Conservation (phyloP, 2,888 invertebrate species). For the Physocephala rufipes region DNA sequence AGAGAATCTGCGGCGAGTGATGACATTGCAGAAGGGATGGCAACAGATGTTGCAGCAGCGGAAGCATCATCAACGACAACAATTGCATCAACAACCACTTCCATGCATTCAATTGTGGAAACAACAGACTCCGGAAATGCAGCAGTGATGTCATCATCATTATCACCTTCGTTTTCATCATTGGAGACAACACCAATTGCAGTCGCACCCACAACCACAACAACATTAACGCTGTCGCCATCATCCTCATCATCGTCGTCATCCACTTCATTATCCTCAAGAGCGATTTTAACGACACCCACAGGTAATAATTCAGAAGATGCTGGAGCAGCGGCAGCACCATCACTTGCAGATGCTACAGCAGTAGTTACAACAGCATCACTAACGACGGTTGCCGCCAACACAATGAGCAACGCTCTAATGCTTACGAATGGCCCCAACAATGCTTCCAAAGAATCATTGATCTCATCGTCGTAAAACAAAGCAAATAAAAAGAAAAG, state of each 20-base stretch:
- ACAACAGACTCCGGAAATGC: not conserved
- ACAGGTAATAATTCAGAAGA: conserved; percentile 23
- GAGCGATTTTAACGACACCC: conserved; percentile 26
- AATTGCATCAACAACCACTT: not conserved
- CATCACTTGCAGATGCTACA: conserved; percentile 25
- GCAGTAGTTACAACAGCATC: not conserved
- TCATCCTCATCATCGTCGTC: not conserved
- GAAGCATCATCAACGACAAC: not conserved
- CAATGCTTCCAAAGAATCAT: conserved; percentile 39
- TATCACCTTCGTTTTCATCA: no score
- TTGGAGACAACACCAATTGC: not conserved
- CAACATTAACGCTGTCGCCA: not conserved
- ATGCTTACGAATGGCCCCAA: conserved; percentile 30
- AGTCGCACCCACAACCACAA: not conserved
- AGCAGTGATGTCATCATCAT: not conserved
- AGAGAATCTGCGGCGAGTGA: not conserved
- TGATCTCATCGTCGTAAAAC: conserved; percentile 44
- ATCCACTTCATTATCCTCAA: conserved; percentile 32
- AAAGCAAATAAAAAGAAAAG: not conserved
- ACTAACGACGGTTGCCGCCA: conserved; percentile 10
- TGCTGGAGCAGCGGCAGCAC: conserved; percentile 21
- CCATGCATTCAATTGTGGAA: not conserved
- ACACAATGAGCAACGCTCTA: conserved; percentile 39
- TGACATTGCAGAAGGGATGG: not conserved
- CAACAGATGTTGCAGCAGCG: not conserved